Percentiles rank a stretch among this genome's conserved stretches.
Conservation (phyloP, 23 tunicate genomes). For the Ascidia mentula region DNA sequence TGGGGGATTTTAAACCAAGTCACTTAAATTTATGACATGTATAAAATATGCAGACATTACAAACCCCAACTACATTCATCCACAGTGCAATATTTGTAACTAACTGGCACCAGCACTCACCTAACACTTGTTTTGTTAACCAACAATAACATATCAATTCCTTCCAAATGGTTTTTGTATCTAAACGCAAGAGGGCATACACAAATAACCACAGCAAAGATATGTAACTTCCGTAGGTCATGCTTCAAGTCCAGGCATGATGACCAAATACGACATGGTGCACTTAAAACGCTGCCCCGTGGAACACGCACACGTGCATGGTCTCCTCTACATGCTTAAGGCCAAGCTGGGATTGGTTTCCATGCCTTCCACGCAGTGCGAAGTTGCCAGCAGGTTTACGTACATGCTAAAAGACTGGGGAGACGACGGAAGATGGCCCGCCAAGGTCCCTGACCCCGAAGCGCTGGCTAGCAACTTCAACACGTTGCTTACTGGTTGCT, state of each 20-base stretch:
- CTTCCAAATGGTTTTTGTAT: too few relatives aligned
- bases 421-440: constrained; percentile 65
- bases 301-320: constrained; percentile 60
- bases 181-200: too few relatives aligned
- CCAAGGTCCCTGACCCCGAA: constrained; percentile 48
- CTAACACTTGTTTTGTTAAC: too few relatives aligned
- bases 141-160: too few relatives aligned
- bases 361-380: constrained; percentile 16
- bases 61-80: too few relatives aligned
- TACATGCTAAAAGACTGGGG: constrained; percentile 82
- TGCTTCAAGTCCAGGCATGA: constrained; percentile 51
- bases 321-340: constrained; percentile 57
- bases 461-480: constrained; percentile 53
- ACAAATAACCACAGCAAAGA: too few relatives aligned
- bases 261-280: constrained; percentile 87
- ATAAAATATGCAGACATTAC: too few relatives aligned
- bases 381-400: constrained; percentile 78
- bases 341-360: constrained; percentile 39
- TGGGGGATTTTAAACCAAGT: too few relatives aligned
- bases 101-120: too few relatives aligned
- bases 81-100: too few relatives aligned
- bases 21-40: too few relatives aligned
- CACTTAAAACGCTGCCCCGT: constrained; percentile 72
- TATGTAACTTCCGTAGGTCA: constrained; percentile 59
- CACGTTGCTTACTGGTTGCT: constrained; percentile 43